Evolutionary conservation across 2,888 invertebrate genomes (phyloP).

Genomic region (Sicus ferrugineus): DNA sequence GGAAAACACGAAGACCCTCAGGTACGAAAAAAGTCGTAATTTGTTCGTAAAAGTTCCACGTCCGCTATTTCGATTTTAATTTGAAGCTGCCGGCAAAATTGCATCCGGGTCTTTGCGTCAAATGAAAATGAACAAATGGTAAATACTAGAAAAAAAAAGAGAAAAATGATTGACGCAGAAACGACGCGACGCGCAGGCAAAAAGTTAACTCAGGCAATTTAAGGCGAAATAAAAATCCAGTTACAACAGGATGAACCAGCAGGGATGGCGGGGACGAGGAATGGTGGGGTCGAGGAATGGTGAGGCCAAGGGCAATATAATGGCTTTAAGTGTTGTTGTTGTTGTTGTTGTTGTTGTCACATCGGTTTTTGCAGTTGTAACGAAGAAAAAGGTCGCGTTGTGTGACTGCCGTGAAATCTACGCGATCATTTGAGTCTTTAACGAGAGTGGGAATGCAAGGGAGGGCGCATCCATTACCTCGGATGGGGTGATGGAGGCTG

Average conservation of each 20-base stretch:
- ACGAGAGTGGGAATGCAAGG: no score
- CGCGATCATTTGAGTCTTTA: no score
- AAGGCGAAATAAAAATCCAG: slow-evolving; percentile 27
- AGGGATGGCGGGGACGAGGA: neutral
- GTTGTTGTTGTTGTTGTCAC: slow-evolving; percentile 2
- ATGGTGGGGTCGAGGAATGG: no score
- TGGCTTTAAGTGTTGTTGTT: neutral
- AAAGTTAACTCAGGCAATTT: neutral
- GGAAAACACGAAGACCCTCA: no score
- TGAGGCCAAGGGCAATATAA: neutral
- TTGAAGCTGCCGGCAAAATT: slow-evolving; percentile 10
- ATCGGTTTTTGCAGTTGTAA: neutral
- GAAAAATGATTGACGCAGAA: neutral
- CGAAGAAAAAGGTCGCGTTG: no score
- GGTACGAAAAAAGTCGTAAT: no score
- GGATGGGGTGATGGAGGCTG: no score
- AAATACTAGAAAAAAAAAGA: neutral
- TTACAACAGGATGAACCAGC: slow-evolving; percentile 3
- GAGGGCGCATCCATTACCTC: no score
- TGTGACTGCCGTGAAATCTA: no score
- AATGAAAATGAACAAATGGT: slow-evolving; percentile 6
- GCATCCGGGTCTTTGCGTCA: no score
- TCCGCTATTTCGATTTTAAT: neutral
- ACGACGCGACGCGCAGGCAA: neutral
- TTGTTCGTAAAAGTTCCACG: no score